These are phyloP conservation scores for Falco punctatus DNA, from an alignment of 2,113 vertebrate species.

Conservation along the genomic window DNA sequence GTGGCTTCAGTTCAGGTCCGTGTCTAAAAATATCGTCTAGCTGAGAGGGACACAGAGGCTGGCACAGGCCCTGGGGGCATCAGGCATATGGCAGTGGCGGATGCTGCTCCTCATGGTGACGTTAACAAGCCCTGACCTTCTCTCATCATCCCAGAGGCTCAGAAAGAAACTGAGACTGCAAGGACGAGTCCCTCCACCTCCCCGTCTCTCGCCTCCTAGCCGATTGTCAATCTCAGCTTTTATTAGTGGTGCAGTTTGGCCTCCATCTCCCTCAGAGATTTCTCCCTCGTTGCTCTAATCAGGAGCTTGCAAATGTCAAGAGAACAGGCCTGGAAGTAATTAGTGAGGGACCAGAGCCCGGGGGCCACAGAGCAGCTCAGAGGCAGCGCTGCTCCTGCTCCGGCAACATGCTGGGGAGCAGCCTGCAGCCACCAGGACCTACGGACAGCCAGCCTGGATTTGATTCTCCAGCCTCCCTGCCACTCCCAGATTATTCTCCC, in stretches of 20 bases:
- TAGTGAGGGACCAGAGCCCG: neutral
- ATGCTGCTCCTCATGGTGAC: conserved; percentile 53
- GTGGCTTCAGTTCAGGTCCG: neutral
- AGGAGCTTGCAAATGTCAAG: conserved; percentile 67
- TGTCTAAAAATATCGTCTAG: neutral
- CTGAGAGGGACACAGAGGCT: neutral
- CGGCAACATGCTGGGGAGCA: neutral
- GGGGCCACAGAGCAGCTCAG: neutral
- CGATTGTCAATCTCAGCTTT: conserved; percentile 38
- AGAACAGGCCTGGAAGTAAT: conserved; percentile 62
- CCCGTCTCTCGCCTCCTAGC: neutral
- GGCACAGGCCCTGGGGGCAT: conserved; percentile 47
- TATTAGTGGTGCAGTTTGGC: conserved; percentile 49
- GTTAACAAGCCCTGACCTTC: conserved; percentile 68
- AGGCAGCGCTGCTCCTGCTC: neutral
- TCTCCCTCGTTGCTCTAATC: conserved; percentile 65
- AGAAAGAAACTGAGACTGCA: conserved; percentile 13
- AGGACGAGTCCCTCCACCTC: conserved; percentile 41
- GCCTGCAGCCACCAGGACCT: neutral
- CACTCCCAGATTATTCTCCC: neutral
- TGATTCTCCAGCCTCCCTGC: neutral
- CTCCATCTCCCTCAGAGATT: conserved; percentile 48
- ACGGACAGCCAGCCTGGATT: fast-evolving
- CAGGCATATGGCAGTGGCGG: conserved; percentile 16
- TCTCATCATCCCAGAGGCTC: conserved; percentile 62